These are phyloP conservation scores for Vesta saturnalis DNA, from an alignment of 2,888 invertebrate species.

Conservation along the genomic window DNA sequence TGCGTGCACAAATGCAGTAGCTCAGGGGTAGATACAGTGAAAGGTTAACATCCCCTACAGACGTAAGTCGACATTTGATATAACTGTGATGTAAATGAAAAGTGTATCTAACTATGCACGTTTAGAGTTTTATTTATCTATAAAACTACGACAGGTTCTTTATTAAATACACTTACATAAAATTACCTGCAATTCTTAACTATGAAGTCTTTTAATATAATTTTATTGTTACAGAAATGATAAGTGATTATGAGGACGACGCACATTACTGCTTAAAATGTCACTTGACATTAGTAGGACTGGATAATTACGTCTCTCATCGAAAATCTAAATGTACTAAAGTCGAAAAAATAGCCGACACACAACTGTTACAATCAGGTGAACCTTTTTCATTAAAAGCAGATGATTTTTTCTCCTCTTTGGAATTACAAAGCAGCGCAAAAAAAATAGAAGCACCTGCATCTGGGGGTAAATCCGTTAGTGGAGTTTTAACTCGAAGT, in stretches of 20 bases:
- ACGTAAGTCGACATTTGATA: constrained; percentile 41
- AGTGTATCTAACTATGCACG: constrained; percentile 42
- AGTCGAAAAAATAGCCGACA: constrained; percentile 42
- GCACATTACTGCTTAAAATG: constrained; percentile 90
- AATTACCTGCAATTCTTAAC: not conserved
- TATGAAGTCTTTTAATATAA: not conserved
- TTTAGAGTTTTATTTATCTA: constrained; percentile 15
- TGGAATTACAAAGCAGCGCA: constrained; percentile 80
- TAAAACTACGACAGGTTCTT: not conserved
- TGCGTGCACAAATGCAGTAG: constrained; percentile 49
- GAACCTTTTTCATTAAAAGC: constrained; percentile 74
- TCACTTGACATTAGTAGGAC: constrained; percentile 80
- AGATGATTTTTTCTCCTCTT: constrained; percentile 86
- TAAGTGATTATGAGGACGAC: constrained; percentile 80
- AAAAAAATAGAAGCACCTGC: constrained; percentile 63
- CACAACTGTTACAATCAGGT: constrained; percentile 58
- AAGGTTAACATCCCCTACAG: constrained; percentile 39
- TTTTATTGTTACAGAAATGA: constrained; percentile 60
- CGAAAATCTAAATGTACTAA: constrained; percentile 74
- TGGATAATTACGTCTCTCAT: constrained; percentile 88
- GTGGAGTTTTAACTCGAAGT: constrained; percentile 62
- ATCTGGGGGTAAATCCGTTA: constrained; percentile 61
- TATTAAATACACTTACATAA: not conserved
- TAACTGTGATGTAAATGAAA: constrained; percentile 43
- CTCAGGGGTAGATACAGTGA: constrained; percentile 39